Conservation (phyloP, 2,888 invertebrate species). For the Machimus atricapillus region DNA sequence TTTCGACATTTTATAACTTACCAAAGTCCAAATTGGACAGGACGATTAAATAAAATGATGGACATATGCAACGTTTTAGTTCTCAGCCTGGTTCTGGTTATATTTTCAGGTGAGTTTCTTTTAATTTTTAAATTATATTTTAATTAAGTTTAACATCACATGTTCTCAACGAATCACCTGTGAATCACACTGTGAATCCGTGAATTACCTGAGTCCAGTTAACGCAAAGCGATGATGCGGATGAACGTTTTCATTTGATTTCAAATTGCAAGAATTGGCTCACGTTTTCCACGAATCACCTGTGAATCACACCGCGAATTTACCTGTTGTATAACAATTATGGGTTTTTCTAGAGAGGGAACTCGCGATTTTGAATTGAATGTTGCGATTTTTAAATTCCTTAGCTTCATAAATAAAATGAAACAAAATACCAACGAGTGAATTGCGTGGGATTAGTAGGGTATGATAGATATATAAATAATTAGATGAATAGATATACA, state of each 20-base stretch:
- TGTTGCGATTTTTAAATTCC: neutral
- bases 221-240: neutral
- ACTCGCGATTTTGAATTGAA: neutral
- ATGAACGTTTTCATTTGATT: neutral
- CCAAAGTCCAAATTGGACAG: neutral
- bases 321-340: neutral
- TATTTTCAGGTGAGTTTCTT: conserved; percentile 6
- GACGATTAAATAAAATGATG: neutral
- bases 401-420: neutral
- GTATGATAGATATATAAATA: neutral
- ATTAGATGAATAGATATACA: neutral
- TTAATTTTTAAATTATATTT: neutral
- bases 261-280: neutral
- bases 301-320: neutral
- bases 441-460: neutral
- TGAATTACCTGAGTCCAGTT: neutral
- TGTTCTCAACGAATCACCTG: neutral
- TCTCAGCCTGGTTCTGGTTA: neutral
- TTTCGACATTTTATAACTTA: neutral
- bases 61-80: neutral
- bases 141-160: neutral
- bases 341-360: neutral
- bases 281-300: neutral
- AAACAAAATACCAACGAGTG: neutral
- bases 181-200: neutral